These are phyloP conservation scores for Cecropterus lyciades DNA, from an alignment of 1,140 invertebrate genomes.

Conservation along the genomic window DNA sequence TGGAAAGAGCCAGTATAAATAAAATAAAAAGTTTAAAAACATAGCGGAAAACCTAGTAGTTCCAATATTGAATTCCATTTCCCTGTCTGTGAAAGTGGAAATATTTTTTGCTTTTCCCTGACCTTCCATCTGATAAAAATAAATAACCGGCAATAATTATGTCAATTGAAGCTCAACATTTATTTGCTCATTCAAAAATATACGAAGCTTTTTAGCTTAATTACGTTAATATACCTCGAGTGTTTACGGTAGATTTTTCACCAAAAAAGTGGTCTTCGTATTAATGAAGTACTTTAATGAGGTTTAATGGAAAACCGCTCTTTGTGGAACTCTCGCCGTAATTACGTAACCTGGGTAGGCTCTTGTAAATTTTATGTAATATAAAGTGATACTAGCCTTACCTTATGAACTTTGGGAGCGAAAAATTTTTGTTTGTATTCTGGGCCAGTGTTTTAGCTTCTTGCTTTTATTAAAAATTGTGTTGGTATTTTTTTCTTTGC, in stretches of 20 bases:
- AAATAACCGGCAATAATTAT: background rate
- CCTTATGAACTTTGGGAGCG: too few species aligned
- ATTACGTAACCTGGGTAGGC: background rate
- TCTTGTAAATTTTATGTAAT: background rate
- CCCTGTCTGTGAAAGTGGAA: too few species aligned
- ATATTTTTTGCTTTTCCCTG: background rate
- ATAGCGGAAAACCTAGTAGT: too few species aligned
- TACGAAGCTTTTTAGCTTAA: background rate
- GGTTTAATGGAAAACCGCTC: slow-evolving; percentile 3
- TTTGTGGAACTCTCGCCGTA: background rate
- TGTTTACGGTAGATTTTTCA: background rate
- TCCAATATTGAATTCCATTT: too few species aligned
- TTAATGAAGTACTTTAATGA: slow-evolving; percentile 15
- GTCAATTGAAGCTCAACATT: background rate
- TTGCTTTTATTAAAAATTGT: too few species aligned
- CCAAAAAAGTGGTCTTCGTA: slow-evolving; percentile 6
- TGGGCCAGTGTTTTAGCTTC: too few species aligned
- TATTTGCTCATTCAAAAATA: slow-evolving; percentile 1
- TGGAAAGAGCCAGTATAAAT: too few species aligned
- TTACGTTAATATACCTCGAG: background rate
- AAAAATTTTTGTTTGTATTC: too few species aligned
- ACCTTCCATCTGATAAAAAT: too few species aligned
- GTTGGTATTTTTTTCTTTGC: too few species aligned
- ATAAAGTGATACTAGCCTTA: too few species aligned
- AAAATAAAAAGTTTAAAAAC: too few species aligned